These are phyloP conservation scores for Sebastes schlegelii DNA, from an alignment of 2,113 vertebrate species.

Conservation along the genomic window DNA sequence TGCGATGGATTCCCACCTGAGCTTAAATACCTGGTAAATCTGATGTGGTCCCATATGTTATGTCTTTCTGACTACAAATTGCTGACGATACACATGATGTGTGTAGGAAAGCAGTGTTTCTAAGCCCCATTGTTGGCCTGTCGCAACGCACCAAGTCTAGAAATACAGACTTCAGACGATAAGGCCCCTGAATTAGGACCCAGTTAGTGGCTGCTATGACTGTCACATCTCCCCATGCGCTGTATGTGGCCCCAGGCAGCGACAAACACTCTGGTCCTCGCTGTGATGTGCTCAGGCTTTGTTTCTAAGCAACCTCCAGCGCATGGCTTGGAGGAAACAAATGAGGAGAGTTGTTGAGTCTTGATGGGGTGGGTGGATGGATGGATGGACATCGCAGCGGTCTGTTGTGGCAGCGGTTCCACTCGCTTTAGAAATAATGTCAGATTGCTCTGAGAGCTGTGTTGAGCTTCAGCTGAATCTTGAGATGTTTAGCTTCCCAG, in stretches of 20 bases:
- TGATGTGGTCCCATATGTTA: no score
- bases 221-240: constrained; percentile 34
- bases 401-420: constrained; percentile 24
- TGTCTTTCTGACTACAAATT: background rate
- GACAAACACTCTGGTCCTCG: constrained; percentile 38
- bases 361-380: constrained; percentile 21
- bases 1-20: no score
- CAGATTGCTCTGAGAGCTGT: background rate
- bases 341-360: constrained; percentile 22
- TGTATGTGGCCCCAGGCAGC: constrained; percentile 38
- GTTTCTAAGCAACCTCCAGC: constrained; percentile 71
- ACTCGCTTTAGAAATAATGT: constrained; percentile 25
- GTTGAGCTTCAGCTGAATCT: constrained; percentile 6
- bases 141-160: background rate
- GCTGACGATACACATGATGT: background rate
- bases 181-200: background rate
- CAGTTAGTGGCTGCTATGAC: constrained; percentile 17
- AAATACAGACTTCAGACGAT: background rate
- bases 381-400: background rate
- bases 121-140: background rate
- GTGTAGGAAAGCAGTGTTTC: background rate
- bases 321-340: constrained; percentile 49
- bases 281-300: constrained; percentile 53
- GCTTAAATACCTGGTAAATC: no score
- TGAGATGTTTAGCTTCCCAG: background rate